Evolutionary conservation across 2,113 vertebrate genomes (phyloP), one percentile per base, ranked within the genome.

Genomic region (Ardeotis arabs): DNA sequence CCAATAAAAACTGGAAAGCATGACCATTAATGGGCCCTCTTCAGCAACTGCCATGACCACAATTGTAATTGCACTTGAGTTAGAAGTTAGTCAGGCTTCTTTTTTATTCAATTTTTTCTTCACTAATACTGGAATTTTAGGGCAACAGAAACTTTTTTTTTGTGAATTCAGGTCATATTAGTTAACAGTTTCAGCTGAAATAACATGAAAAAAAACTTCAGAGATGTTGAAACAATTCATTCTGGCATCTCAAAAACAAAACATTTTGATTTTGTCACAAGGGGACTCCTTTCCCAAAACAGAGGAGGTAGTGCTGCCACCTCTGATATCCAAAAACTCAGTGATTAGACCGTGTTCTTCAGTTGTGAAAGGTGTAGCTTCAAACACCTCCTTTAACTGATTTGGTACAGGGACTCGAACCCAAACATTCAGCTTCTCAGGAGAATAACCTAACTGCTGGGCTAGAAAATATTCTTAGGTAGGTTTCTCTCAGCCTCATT

Each of bases 121-220:
- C 49, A 79, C 35, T 79, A 47, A 79, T n/a, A 89, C 69, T 89
- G 39, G 27, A 91, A 91, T 89, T 94, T 95, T 79, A 96, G 91
- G 49, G 82, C 94, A 96, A 85, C 50, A 87, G 47, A 95, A 96
- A 94, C 81, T 94, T 94, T 73, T 75, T 41, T 66, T 79, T 23
- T 44, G 28, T 79, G 75, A 96, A 96, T 96, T 96, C 94, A 96
- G 96, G 95, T 97, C 95, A 97, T 91, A 89, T 89, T 95, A 94
- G 63, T 93, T 69, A 93, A 94, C 59, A 85, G 87, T 85, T 96
- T 96, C 91, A 90, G 82, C 87, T 96, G 70, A 93, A 95, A 93
- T 73, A 95, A 95, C 93, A 97, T 96, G 89, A 97, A 96, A 97
- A 96, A 97, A 97, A 96, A 89, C 94, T 96, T 97, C 96, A 97